Evolutionary conservation across 64 coral and sea anemone genomes (phyloP).

Genomic region (Acropora tenuis): DNA sequence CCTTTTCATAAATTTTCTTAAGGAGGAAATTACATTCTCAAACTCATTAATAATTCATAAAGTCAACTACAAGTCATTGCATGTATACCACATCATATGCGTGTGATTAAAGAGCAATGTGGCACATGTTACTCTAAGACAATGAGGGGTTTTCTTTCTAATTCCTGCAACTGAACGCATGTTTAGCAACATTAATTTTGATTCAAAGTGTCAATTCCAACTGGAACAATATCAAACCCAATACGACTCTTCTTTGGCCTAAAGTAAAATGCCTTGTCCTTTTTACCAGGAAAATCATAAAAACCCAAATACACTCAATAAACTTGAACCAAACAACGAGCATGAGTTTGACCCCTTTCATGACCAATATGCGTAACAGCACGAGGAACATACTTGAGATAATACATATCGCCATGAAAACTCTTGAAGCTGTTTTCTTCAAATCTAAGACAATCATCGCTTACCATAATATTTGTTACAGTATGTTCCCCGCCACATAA

Average conservation of each 20-base stretch:
- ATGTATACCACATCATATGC: no score
- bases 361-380: slow-evolving; percentile 49
- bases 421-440: slow-evolving; percentile 34
- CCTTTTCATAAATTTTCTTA: no score
- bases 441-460: slow-evolving; percentile 20
- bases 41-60: no score
- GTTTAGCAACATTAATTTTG: slow-evolving; percentile 42
- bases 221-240: slow-evolving; percentile 1
- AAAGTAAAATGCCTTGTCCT: slow-evolving; percentile 40
- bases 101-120: no score
- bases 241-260: neutral
- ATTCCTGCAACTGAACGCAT: slow-evolving; percentile 38
- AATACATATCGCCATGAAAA: neutral
- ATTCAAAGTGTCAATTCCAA: slow-evolving; percentile 50
- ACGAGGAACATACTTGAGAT: slow-evolving; percentile 32
- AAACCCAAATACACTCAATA: no score
- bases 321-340: slow-evolving; percentile 52
- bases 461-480: neutral
- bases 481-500: neutral
- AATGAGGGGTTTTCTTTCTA: neutral
- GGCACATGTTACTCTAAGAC: no score
- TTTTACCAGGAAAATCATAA: slow-evolving; percentile 50
- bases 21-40: no score
- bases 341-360: slow-evolving; percentile 33
- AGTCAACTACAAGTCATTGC: no score